Percentiles rank a stretch among this genome's conserved stretches.
Evolutionary conservation across 1,140 invertebrate genomes (phyloP).

Genomic region (Oncopeltus fasciatus): DNA sequence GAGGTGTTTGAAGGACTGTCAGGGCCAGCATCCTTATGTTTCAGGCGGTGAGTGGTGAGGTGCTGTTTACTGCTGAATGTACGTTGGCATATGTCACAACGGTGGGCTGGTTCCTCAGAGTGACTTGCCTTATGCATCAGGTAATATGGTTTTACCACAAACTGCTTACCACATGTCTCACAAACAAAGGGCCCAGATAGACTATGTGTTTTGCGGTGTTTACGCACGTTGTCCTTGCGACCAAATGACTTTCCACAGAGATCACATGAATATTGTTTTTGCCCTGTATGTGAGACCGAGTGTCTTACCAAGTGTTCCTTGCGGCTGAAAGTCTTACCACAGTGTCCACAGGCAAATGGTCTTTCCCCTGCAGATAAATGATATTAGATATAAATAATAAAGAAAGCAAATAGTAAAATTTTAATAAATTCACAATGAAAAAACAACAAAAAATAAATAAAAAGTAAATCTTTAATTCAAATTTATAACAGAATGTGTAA

Average conservation of each 20-base stretch:
- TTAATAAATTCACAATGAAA: too few species aligned
- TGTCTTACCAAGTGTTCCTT: conserved; percentile 59
- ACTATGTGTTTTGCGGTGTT: conserved; percentile 51
- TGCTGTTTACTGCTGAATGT: conserved; percentile 37
- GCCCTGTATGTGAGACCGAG: conserved; percentile 55
- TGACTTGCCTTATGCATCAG: conserved; percentile 41
- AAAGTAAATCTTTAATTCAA: too few species aligned
- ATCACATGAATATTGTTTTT: conserved; percentile 58
- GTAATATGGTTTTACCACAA: conserved; percentile 53
- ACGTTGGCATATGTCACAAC: conserved; percentile 30
- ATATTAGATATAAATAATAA: too few species aligned
- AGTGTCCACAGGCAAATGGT: conserved; percentile 51
- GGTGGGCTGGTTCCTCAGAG: conserved; percentile 30
- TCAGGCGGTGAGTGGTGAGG: conserved; percentile 34
- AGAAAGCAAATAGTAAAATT: too few species aligned
- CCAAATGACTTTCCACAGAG: conserved; percentile 62
- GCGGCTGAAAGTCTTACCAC: conserved; percentile 54
- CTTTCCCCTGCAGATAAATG: conserved; percentile 57
- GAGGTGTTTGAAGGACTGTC: not conserved
- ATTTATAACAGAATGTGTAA: too few species aligned
- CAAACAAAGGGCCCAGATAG: conserved; percentile 52
- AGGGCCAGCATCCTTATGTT: conserved; percentile 27
- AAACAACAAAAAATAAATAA: too few species aligned
- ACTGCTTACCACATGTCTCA: conserved; percentile 54
- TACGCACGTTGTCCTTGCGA: conserved; percentile 58